Evolutionary conservation across 2,113 vertebrate genomes (phyloP), one percentile per base, ranked within the genome.

Genomic region (Furnarius figulus): DNA sequence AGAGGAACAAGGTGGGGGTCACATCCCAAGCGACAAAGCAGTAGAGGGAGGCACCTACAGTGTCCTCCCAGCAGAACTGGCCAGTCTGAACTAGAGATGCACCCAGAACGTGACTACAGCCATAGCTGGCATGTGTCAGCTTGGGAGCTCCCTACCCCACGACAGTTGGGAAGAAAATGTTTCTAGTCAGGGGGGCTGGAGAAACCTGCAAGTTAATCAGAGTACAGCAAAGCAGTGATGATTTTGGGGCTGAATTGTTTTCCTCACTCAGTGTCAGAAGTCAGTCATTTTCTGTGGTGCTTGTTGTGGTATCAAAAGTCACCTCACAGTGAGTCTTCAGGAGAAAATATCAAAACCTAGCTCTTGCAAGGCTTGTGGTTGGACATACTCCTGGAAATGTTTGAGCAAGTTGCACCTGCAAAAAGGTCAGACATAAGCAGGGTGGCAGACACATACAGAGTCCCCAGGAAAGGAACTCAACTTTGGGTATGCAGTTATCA

Each of bases 111-210:
- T 0, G 3, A 49, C 7, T 52, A 77, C 68, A 86, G 33, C 59
- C 30, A 58, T 4, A 52, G 31, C 0, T 72, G 31, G 24, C 7
- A 8, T 8, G 21, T 1, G 0, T 63, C 8, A 14, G 42, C 62
- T 56, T 35, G 27, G 47, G 33, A 71, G 37, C 14, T 86, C 47
- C 30, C 59, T 33, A 55, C 2, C 19, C 47, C 40, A 39, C 0
- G 3, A 47, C 10, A 53, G 18, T 39, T 2, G 1, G 24, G 27
- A 81, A 39, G 47, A 86, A 81, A 75, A 85, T 35, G 13, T 52
- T 80, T 35, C 35, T 28, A 61, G 52, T 14, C 3, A 5, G 27
- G 14, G 40, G 12, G 28, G 24, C 14, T 72, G 66, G 33, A 49
- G 33, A 65, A 89, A 52, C 4, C 25, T 12, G 23, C 10, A 46